Evolutionary conservation across 2,888 invertebrate genomes (phyloP), one percentile per base, ranked within the genome.

Genomic region (Calephelis perditalis): DNA sequence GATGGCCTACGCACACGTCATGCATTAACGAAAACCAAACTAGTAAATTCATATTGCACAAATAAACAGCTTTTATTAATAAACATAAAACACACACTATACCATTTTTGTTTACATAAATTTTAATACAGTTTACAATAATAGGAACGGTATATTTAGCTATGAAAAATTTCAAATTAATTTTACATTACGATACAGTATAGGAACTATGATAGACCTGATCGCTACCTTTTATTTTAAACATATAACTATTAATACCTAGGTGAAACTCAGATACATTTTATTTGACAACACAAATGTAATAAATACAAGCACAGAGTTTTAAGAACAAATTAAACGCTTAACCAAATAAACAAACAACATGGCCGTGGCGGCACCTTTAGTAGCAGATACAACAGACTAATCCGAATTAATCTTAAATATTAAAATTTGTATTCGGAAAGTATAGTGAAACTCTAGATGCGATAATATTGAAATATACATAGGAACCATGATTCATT

Each of bases 381-480:
- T 79, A 78, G 83, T 78, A 83, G 86, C 87, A 78, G 82, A 82
- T 78, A 86, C 88, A 88, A 89, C 89, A 89, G 89, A 88, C 86
- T 85, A 82, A 82, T 86, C 87, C 90, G 89, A 89, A 88, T 88
- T 73, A 89, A 87, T 88, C 88, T 90, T 90, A 90, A 88, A 89
- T 87, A 88, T 88, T 89, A 89, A 87, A 89, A 89, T 88, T 88
- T 88, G 89, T 89, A 83, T 90, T 89, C 88, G 89, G 90, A 87
- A 89, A 90, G 88, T 88, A 89, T 86, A 88, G 86, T 87, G 88
- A 90, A 89, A 89, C 88, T 88, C 86, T 90, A 90, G 87, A 89
- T 87, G 90, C 89, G 87, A 85, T 86, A 88, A 89, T 89, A 90
- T 90, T 91, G 91, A 91, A 90, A 91, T 91, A 88, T 91, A 91